A percentile compares a stretch with the other conserved stretches of the same genome.
Evolutionary conservation across 2,888 invertebrate genomes (phyloP).

Genomic region (Andrena praecox): DNA sequence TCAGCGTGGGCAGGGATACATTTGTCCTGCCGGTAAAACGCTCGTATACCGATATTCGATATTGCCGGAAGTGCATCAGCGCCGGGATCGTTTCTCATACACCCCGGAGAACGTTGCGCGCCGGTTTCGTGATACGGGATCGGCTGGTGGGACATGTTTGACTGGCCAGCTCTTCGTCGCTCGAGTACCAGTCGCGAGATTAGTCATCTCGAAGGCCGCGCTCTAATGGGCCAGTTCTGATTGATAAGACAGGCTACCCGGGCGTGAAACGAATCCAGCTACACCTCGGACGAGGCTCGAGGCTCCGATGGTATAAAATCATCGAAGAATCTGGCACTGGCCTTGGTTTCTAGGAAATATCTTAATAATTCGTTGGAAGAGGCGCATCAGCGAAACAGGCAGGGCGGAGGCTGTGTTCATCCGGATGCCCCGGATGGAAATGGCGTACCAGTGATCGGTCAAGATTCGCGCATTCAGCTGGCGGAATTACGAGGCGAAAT

Average conservation of each 20-base stretch:
- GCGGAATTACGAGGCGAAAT: slow-evolving; percentile 58
- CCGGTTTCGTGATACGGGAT: slow-evolving; percentile 27
- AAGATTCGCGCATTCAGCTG: slow-evolving; percentile 64
- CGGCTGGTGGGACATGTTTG: slow-evolving; percentile 9
- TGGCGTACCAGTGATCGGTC: slow-evolving; percentile 49
- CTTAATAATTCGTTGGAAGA: slow-evolving; percentile 26
- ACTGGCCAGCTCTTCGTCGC: neutral
- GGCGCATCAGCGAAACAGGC: neutral
- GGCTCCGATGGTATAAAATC: neutral
- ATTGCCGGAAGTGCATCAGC: slow-evolving; percentile 36
- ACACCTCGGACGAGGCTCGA: no score
- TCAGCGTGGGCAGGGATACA: slow-evolving; percentile 36
- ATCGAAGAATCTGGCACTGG: neutral
- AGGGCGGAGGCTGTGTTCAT: slow-evolving; percentile 6
- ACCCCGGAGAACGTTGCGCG: neutral
- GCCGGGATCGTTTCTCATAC: slow-evolving; percentile 34
- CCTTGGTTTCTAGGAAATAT: slow-evolving; percentile 30
- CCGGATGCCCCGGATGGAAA: slow-evolving; percentile 55
- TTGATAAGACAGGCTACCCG: neutral
- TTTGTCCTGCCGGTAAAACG: slow-evolving; percentile 34
- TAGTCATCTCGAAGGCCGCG: neutral
- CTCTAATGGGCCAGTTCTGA: neutral
- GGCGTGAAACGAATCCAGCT: neutral
- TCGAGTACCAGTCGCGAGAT: neutral
- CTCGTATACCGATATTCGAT: slow-evolving; percentile 31